Evolutionary conservation across 1,140 invertebrate genomes (phyloP).

Genomic region (Lucilia cuprina): DNA sequence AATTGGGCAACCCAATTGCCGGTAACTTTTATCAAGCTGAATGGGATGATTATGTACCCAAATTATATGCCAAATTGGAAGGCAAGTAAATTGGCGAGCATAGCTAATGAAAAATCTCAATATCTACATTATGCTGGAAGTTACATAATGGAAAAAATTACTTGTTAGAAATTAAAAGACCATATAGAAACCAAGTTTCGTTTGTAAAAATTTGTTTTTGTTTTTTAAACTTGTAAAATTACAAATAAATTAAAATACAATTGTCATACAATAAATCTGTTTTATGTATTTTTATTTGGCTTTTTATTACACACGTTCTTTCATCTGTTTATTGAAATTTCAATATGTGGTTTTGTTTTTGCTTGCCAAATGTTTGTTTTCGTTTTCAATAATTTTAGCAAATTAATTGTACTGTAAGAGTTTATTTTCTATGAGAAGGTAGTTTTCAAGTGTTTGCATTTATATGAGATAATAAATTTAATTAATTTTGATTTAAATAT

Average conservation of each 20-base stretch:
- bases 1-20: slow-evolving; percentile 82
- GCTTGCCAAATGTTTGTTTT: too few relatives aligned
- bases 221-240: background rate
- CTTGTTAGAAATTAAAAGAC: background rate
- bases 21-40: slow-evolving; percentile 91
- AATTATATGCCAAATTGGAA: slow-evolving; percentile 55
- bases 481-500: too few relatives aligned
- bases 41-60: slow-evolving; percentile 90
- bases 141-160: background rate
- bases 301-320: too few relatives aligned
- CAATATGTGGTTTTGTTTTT: too few relatives aligned
- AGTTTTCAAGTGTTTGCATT: too few relatives aligned
- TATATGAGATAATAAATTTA: too few relatives aligned
- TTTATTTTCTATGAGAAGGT: too few relatives aligned
- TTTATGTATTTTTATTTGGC: background rate
- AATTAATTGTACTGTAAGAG: too few relatives aligned
- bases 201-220: background rate
- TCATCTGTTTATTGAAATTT: too few relatives aligned
- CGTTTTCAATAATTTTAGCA: too few relatives aligned
- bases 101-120: background rate
- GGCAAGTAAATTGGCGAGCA: slow-evolving; percentile 24
- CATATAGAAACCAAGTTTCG: background rate
- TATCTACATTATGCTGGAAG: background rate
- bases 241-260: background rate
- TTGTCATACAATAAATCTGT: background rate